phyloP scores from a whole-genome alignment of 2,888 invertebrate species.

The Drosophila incognita region DNA sequence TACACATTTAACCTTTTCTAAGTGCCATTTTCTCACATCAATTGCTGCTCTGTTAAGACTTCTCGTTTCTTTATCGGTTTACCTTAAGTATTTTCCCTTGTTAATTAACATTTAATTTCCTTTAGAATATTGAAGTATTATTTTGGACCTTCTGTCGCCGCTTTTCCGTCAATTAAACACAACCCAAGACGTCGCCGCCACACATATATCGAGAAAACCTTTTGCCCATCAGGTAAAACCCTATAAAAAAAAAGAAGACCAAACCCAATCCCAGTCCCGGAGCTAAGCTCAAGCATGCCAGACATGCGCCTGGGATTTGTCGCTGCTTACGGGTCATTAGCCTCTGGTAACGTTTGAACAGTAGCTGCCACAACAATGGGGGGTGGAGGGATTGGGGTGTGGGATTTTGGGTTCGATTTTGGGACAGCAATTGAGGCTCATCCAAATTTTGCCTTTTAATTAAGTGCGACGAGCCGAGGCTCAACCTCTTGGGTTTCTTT shows the following conservation, averaged over 20 bases:
- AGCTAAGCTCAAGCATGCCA: slow-evolving; percentile 45
- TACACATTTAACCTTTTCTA: slow-evolving; percentile 1
- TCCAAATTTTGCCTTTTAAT: slow-evolving; percentile 68
- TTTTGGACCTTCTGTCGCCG: slow-evolving; percentile 43
- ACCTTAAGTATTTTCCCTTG: slow-evolving; percentile 29
- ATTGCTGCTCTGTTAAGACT: slow-evolving; percentile 21
- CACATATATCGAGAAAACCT: slow-evolving; percentile 2
- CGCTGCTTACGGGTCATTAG: slow-evolving; percentile 60
- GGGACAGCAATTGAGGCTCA: slow-evolving; percentile 45
- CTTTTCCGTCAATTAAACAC: slow-evolving; percentile 58
- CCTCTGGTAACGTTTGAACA: slow-evolving; percentile 38
- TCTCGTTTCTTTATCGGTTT: slow-evolving; percentile 10
- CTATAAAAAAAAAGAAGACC: slow-evolving; percentile 22
- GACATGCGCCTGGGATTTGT: slow-evolving; percentile 58
- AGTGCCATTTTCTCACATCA: slow-evolving; percentile 23
- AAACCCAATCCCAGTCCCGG: slow-evolving; percentile 8
- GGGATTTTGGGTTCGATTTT: slow-evolving; percentile 13
- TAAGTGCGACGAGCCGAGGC: slow-evolving; percentile 39
- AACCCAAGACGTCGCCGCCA: slow-evolving; percentile 13
- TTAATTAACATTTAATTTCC: slow-evolving; percentile 48
- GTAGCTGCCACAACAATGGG: slow-evolving; percentile 35
- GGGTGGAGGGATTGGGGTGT: slow-evolving; percentile 6
- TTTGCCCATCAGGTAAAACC: slow-evolving; percentile 26
- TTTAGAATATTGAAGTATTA: slow-evolving; percentile 33
- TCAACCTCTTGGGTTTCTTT: slow-evolving; percentile 7